Percentiles rank a stretch among this genome's conserved stretches.
Conservation (phyloP, 92 coral and sea anemone species). For the Galaxea fascicularis region DNA sequence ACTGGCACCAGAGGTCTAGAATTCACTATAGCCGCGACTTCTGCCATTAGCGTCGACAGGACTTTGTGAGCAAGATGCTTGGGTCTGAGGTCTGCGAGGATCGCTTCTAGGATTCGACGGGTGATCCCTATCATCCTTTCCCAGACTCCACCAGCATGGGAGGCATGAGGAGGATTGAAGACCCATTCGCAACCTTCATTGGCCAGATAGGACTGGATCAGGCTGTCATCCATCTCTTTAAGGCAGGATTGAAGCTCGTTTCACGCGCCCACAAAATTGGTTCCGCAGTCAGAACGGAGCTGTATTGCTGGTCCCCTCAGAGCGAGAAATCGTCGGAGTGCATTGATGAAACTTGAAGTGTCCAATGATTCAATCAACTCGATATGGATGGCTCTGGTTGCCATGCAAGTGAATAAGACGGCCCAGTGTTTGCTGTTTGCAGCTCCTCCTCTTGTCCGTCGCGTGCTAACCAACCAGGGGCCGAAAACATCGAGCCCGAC, state of each 20-base stretch:
- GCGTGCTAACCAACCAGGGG: conserved; percentile 27
- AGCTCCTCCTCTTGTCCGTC: conserved; percentile 33
- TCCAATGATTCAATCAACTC: conserved; percentile 70
- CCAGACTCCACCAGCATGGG: conserved; percentile 35
- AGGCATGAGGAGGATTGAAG: conserved; percentile 42
- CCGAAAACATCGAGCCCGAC: conserved; percentile 40
- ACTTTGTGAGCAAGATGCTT: conserved; percentile 41
- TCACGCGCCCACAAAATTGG: conserved; percentile 33
- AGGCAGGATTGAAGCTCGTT: conserved; percentile 33
- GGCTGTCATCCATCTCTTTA: neutral
- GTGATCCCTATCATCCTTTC: conserved; percentile 48
- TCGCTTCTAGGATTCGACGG: conserved; percentile 26
- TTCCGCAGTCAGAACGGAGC: conserved; percentile 44
- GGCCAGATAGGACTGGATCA: conserved; percentile 12
- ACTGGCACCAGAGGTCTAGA: conserved; percentile 47
- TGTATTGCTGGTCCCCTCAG: conserved; percentile 37
- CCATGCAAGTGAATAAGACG: conserved; percentile 61
- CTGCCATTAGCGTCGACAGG: conserved; percentile 42
- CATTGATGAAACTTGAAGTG: conserved; percentile 43
- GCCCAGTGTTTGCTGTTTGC: conserved; percentile 66
- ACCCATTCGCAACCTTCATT: conserved; percentile 28
- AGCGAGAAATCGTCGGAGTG: conserved; percentile 14
- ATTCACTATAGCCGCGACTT: conserved; percentile 45
- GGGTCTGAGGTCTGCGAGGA: conserved; percentile 26
- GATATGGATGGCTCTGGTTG: conserved; percentile 54